These are phyloP conservation scores for Doryteuthis pealeii DNA, from an alignment of 1,140 invertebrate species.

Conservation along the genomic window DNA sequence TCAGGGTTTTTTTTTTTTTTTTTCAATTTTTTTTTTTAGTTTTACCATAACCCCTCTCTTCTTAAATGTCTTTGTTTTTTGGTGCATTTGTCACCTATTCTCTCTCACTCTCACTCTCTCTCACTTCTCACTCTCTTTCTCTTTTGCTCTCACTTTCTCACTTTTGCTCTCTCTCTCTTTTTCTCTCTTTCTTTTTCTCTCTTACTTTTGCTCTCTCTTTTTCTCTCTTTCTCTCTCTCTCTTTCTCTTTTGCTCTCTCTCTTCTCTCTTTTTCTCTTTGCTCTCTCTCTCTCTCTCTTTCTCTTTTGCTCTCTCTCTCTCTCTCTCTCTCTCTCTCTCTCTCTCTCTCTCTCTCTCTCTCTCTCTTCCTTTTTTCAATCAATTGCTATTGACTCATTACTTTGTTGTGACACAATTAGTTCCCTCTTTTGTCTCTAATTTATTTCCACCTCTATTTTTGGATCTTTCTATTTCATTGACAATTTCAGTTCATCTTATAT, in stretches of 20 bases:
- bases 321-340: constrained; percentile 24
- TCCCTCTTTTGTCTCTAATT: too few relatives aligned
- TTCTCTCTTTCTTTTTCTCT: not conserved
- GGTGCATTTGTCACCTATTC: not conserved
- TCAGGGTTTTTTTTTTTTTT: too few relatives aligned
- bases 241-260: constrained; percentile 1
- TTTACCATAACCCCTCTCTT: too few relatives aligned
- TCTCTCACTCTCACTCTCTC: not conserved
- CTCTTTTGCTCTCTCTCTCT: constrained; percentile 7
- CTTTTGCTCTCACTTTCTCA: not conserved
- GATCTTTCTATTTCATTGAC: too few relatives aligned
- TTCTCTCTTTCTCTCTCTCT: not conserved
- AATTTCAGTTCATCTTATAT: too few relatives aligned
- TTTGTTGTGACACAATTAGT: too few relatives aligned
- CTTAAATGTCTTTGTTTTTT: too few relatives aligned
- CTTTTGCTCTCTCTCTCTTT: not conserved
- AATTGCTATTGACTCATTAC: too few relatives aligned
- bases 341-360: constrained; percentile 16
- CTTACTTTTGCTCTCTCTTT: not conserved
- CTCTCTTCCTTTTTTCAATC: not conserved
- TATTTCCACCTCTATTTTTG: too few relatives aligned
- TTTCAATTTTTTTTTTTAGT: too few relatives aligned
- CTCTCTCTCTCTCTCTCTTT: constrained; percentile 4
- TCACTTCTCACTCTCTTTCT: not conserved
- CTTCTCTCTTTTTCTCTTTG: too few relatives aligned